These are phyloP conservation scores for Sebastes flavidus DNA, from an alignment of 2,797 vertebrate species.

Conservation along the genomic window DNA sequence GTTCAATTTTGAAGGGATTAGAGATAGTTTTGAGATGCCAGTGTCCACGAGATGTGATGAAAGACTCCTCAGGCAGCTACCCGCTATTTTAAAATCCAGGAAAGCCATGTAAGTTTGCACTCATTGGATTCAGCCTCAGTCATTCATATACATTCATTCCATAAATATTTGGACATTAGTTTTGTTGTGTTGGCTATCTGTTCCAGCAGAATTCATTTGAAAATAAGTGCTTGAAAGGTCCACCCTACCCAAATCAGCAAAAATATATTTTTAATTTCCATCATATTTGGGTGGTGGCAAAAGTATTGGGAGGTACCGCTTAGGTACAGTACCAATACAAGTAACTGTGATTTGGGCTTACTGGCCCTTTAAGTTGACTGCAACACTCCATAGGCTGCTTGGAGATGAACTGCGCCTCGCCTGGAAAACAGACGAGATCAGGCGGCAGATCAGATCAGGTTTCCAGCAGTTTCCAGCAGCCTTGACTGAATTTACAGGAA, in stretches of 20 bases:
- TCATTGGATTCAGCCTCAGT: not conserved
- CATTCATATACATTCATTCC: not conserved
- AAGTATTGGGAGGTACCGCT: too few species aligned
- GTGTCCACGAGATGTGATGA: constrained; percentile 25
- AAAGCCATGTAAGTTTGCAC: constrained; percentile 48
- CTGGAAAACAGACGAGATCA: too few species aligned
- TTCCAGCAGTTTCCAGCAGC: too few species aligned
- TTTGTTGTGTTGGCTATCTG: not conserved
- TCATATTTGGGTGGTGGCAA: not conserved
- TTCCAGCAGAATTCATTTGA: not conserved
- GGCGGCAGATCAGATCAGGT: too few species aligned
- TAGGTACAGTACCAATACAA: too few species aligned
- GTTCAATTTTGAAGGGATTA: constrained; percentile 13
- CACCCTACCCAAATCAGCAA: too few species aligned
- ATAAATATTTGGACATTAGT: not conserved
- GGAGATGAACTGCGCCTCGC: too few species aligned
- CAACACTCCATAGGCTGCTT: too few species aligned
- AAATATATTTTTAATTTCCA: not conserved
- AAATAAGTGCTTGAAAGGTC: not conserved
- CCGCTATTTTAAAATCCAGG: constrained; percentile 42
- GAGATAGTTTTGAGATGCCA: constrained; percentile 27
- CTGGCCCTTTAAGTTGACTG: too few species aligned
- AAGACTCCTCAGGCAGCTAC: constrained; percentile 24
- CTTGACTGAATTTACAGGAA: not conserved
- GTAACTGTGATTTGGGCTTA: not conserved